Evolutionary conservation across 2,113 vertebrate species (phyloP).

Genomic region (Symphodus melops): DNA sequence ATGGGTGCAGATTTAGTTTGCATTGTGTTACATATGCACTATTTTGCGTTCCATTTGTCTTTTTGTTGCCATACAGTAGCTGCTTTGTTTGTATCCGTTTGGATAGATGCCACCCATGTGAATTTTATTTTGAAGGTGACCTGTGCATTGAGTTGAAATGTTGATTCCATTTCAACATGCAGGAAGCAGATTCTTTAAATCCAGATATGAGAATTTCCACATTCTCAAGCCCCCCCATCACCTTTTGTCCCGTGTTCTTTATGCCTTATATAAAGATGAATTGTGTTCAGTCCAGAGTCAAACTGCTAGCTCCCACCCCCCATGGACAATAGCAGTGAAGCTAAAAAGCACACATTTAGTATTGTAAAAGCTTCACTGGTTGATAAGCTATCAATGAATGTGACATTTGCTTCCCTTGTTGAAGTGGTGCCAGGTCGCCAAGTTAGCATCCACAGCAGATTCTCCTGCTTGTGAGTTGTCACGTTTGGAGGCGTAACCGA

Average conservation of each 20-base stretch:
- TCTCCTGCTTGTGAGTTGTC: slow-evolving; percentile 34
- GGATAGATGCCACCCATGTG: background rate
- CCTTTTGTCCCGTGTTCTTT: no score
- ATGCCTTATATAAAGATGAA: no score
- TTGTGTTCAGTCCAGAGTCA: no score
- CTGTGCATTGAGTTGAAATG: no score
- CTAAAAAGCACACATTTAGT: slow-evolving; percentile 7
- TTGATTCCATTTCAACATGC: no score
- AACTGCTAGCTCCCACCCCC: no score
- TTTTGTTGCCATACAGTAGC: background rate
- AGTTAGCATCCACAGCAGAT: slow-evolving; percentile 48
- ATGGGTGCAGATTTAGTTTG: background rate
- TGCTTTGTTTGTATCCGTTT: background rate
- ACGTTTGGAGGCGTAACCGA: slow-evolving; percentile 23
- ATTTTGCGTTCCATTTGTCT: background rate
- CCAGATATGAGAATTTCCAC: no score
- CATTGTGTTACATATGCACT: background rate
- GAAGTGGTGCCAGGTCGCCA: slow-evolving; percentile 41
- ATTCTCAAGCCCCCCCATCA: no score
- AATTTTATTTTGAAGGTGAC: no score
- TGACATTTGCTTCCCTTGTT: slow-evolving; percentile 37
- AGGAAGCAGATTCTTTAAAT: no score
- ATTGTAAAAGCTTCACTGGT: slow-evolving; percentile 23
- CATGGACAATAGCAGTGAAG: no score
- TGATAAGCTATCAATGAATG: slow-evolving; percentile 35